Evolutionary conservation across 1,140 invertebrate species (phyloP).

Genomic region (Camponotus floridanus): DNA sequence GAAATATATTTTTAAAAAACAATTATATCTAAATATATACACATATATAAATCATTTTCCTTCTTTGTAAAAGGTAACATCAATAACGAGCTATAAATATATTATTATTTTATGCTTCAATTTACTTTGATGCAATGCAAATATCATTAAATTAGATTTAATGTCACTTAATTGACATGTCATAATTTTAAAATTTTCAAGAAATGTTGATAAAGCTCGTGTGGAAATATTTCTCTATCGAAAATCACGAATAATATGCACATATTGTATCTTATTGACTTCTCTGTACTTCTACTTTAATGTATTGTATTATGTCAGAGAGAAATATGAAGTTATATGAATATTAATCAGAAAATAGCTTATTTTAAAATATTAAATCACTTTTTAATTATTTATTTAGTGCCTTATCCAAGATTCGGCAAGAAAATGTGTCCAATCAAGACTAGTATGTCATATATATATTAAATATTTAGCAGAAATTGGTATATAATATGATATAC

Average conservation of each 20-base stretch:
- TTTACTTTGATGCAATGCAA: conserved; percentile 38
- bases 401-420: conserved; percentile 26
- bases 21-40: conserved; percentile 22
- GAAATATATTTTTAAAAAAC: conserved; percentile 16
- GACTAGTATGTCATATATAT: conserved; percentile 50
- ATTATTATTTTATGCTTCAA: conserved; percentile 33
- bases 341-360: conserved; percentile 37
- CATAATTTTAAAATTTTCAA: conserved; percentile 16
- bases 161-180: conserved; percentile 52
- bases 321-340: conserved; percentile 13
- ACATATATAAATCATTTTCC: conserved; percentile 38
- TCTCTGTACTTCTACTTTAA: not conserved
- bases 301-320: conserved; percentile 22
- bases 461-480: conserved; percentile 37
- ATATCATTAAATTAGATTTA: conserved; percentile 28
- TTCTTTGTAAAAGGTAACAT: conserved; percentile 55
- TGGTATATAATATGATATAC: conserved; percentile 21
- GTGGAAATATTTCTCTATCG: conserved; percentile 28
- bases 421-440: conserved; percentile 38
- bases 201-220: conserved; percentile 21
- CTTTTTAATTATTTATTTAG: conserved; percentile 22
- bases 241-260: conserved; percentile 18
- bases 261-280: not conserved
- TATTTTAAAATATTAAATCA: conserved; percentile 48
- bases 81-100: conserved; percentile 45